Base-by-base conservation (phyloP, 1,140 invertebrate species). In the Metopolophium dirhodum region DNA sequence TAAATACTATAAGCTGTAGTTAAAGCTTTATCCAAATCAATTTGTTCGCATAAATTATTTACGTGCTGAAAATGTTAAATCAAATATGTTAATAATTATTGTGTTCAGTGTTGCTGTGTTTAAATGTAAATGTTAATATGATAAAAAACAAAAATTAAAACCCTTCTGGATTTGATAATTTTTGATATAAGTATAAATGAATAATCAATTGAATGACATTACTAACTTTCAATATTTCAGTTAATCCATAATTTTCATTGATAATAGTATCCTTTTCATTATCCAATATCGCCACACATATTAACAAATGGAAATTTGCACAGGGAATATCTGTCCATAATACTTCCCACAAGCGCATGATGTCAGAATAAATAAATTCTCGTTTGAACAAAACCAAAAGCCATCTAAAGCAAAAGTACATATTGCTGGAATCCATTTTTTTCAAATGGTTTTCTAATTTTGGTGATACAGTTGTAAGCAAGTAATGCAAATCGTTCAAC, bases 381-480 rank as follows among this genome's bases (percentile, higher is more conserved):
- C 98, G 95, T 95, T 98, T 98, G 94, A 98, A 98, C 95, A 97
- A 96, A 20, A 98, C 97, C 9, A 98, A 95, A 7, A 98, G 96
- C 98, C 98, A 98, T 35, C 99, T 97, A 95, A 99, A 99, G 95
- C 98, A 99, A 95, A 99, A 99, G 95, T 99, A 99, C 97, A 99
- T 98, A 95, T 99, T 99, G 8, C 97, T 98, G 7, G 99, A 99
- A 94, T 99, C 99, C 94, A 99, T 98, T 47, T 96, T 96, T 94
- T 98, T 97, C 94, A 98, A 96, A 95, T 99, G 99, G 91, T 97
- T 96, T 85, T 97, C 97, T 51, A 99, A 96, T 91, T 97, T 96
- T 1, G 98, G 98, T 95, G 98, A 98, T 45, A 97, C 96, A 94
- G 98, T 97, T 94, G 96, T 96, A 18, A 99, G 95, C 61, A 99